A percentile compares a stretch with the other conserved stretches of the same genome.
These are phyloP conservation scores for Euzophera pinguis DNA, from an alignment of 2,888 invertebrate genomes.

Conservation along the genomic window DNA sequence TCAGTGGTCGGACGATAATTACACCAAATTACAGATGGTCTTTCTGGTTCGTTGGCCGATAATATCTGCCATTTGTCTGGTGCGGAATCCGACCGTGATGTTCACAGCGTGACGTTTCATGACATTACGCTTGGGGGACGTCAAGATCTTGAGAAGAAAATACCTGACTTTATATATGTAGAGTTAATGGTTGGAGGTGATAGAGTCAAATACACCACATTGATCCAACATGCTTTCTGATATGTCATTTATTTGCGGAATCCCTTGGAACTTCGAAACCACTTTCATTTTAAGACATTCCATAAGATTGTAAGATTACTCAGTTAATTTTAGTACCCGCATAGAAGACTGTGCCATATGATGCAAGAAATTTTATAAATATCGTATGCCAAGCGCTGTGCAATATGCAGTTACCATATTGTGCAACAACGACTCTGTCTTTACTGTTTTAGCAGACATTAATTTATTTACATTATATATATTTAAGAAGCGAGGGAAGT, in stretches of 20 bases:
- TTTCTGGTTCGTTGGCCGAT: conserved; percentile 19
- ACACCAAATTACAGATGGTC: background rate
- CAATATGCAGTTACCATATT: background rate
- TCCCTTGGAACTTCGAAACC: too few relatives aligned
- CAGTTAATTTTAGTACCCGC: too few relatives aligned
- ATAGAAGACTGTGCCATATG: too few relatives aligned
- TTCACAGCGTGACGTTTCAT: conserved; percentile 22
- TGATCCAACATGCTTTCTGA: too few relatives aligned
- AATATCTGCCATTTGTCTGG: conserved; percentile 15
- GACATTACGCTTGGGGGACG: conserved; percentile 10
- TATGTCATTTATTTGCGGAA: too few relatives aligned
- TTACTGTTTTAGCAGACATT: background rate
- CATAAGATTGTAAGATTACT: too few relatives aligned
- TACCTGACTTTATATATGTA: background rate
- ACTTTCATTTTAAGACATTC: too few relatives aligned
- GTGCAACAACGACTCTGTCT: background rate
- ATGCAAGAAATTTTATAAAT: background rate
- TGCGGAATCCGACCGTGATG: conserved; percentile 24
- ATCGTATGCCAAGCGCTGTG: background rate
- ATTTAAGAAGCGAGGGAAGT: too few relatives aligned
- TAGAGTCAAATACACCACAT: background rate
- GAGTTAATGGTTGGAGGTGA: background rate
- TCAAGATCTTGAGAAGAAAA: background rate
- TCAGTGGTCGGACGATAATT: conserved; percentile 1
- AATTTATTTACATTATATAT: too few relatives aligned